Percentiles rank a stretch among this genome's conserved stretches.
Evolutionary conservation across 2,113 vertebrate species (phyloP).

Genomic region (Pholis gunnellus): DNA sequence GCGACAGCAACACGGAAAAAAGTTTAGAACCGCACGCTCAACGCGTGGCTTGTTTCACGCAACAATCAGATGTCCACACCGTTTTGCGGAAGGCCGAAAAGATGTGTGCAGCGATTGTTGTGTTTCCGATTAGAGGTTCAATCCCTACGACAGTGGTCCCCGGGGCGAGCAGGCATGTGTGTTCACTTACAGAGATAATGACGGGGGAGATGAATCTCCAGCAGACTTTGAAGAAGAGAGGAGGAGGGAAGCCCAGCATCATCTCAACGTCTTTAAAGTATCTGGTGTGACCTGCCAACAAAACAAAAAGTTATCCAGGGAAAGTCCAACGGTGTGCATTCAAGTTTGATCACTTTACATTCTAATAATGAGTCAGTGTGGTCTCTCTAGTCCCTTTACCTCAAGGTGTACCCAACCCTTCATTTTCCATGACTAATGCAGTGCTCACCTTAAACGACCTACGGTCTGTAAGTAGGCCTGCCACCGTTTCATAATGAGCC

Average conservation of each 20-base stretch:
- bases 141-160: not conserved
- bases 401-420: not conserved
- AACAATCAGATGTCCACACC: not conserved
- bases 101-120: no score
- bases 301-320: not conserved
- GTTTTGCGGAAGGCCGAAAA: not conserved
- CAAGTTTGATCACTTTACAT: not conserved
- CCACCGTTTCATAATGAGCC: no score
- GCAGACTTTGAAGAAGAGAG: constrained; percentile 97
- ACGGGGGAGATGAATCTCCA: constrained; percentile 97
- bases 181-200: constrained; percentile 93
- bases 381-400: not conserved
- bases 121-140: not conserved
- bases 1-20: constrained; percentile 32
- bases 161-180: constrained; percentile 4
- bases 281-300: constrained; percentile 88
- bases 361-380: not conserved
- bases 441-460: no score
- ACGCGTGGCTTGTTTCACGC: not conserved
- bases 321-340: not conserved
- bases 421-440: not conserved
- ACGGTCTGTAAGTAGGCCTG: no score
- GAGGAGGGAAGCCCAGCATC: constrained; percentile 98
- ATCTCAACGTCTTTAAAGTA: constrained; percentile 99
- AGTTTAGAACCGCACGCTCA: constrained; percentile 27